A percentile compares a stretch with the other conserved stretches of the same genome.
phyloP scores from a whole-genome alignment of 2,888 invertebrate species.

The Thera britannica region DNA sequence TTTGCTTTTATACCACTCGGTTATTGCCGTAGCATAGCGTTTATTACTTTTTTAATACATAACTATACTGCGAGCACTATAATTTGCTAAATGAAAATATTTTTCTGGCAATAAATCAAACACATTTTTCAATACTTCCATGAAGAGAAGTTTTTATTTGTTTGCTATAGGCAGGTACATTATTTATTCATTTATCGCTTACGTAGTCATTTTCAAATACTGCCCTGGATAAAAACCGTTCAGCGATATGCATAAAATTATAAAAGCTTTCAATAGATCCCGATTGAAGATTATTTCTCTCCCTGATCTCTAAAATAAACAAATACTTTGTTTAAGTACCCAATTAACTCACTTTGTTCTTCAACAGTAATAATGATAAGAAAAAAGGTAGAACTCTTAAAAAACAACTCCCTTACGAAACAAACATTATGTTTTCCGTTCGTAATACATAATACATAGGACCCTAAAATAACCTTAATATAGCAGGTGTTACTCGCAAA shows the following conservation, averaged over 20 bases:
- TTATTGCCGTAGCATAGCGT: slow-evolving; percentile 9
- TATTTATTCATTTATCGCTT: neutral
- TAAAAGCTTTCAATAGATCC: no score
- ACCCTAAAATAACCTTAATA: neutral
- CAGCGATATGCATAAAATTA: no score
- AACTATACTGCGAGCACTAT: slow-evolving; percentile 4
- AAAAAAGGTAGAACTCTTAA: neutral
- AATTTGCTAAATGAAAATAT: slow-evolving; percentile 3
- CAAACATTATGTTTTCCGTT: neutral
- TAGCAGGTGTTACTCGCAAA: slow-evolving; percentile 14
- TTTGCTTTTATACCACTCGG: slow-evolving; percentile 12
- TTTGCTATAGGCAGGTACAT: neutral
- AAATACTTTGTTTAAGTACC: no score
- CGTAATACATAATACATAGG: neutral
- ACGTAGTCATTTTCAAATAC: no score
- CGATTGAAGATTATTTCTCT: no score
- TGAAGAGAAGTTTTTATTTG: neutral
- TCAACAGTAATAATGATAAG: neutral
- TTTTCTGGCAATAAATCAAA: slow-evolving; percentile 2
- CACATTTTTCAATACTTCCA: neutral
- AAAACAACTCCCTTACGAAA: neutral
- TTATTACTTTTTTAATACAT: slow-evolving; percentile 8
- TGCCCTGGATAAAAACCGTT: no score
- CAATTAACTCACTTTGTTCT: no score
- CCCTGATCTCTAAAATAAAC: no score